phyloP scores from a whole-genome alignment of 1,140 invertebrate genomes.

The Drosophila leontia region DNA sequence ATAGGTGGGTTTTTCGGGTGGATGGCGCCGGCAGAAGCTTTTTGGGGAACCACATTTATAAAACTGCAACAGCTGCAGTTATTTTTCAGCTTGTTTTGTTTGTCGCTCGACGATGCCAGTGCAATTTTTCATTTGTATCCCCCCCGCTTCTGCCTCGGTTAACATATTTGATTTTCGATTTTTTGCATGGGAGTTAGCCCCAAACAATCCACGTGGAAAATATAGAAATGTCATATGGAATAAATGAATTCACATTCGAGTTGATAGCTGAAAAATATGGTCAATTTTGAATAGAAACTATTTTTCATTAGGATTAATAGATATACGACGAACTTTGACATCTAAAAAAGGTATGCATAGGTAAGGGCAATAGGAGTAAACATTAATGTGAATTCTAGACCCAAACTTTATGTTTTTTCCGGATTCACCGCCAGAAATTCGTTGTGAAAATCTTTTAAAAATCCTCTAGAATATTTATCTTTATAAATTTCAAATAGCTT shows the following conservation, averaged over 20 bases:
- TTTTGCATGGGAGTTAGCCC: slow-evolving; percentile 23
- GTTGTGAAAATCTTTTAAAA: background rate
- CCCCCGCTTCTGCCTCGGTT: background rate
- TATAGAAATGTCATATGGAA: slow-evolving; percentile 37
- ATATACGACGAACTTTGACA: background rate
- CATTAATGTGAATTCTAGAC: background rate
- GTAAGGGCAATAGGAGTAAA: background rate
- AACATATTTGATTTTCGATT: slow-evolving; percentile 65
- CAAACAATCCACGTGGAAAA: slow-evolving; percentile 12
- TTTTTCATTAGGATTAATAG: slow-evolving; percentile 2
- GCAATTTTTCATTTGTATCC: slow-evolving; percentile 22
- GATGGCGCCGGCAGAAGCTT: slow-evolving; percentile 27
- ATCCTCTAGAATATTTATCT: background rate
- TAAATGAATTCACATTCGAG: slow-evolving; percentile 42
- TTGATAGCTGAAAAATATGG: slow-evolving; percentile 27
- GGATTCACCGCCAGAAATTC: background rate
- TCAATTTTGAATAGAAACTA: slow-evolving; percentile 6
- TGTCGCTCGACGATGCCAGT: slow-evolving; percentile 47
- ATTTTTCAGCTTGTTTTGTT: slow-evolving; percentile 75
- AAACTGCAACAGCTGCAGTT: slow-evolving; percentile 82
- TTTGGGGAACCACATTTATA: slow-evolving; percentile 66
- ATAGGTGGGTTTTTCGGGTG: slow-evolving; percentile 25
- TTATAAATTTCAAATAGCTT: background rate
- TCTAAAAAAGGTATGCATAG: background rate
- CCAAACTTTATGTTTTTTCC: background rate